These are phyloP conservation scores for Campaea margaritaria DNA, from an alignment of 2,888 invertebrate genomes.

Conservation along the genomic window DNA sequence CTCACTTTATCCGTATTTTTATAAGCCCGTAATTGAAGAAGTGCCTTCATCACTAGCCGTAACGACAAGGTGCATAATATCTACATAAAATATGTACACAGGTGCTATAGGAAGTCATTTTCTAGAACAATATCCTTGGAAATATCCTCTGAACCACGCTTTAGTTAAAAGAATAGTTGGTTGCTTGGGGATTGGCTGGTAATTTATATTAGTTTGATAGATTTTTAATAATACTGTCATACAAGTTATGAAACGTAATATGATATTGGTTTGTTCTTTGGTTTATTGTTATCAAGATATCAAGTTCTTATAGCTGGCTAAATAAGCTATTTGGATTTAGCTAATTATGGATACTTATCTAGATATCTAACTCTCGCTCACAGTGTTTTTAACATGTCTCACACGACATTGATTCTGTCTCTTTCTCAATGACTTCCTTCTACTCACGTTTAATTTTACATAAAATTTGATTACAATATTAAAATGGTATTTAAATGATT, in stretches of 20 bases:
- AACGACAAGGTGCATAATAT: constrained; percentile 41
- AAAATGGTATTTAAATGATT: too few relatives aligned
- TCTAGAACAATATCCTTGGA: constrained; percentile 41
- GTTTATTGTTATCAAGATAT: background rate
- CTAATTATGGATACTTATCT: too few relatives aligned
- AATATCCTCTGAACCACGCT: constrained; percentile 26
- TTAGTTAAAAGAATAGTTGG: background rate
- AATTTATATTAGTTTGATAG: background rate
- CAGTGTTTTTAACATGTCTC: too few relatives aligned
- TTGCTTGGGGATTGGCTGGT: background rate
- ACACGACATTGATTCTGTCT: too few relatives aligned
- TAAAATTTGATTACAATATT: too few relatives aligned
- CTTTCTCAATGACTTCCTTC: too few relatives aligned
- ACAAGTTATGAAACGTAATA: too few relatives aligned
- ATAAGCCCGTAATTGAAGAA: background rate
- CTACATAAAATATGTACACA: constrained; percentile 44
- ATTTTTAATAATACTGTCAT: background rate
- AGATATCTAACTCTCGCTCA: too few relatives aligned
- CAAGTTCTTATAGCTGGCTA: too few relatives aligned
- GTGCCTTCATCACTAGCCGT: constrained; percentile 13
- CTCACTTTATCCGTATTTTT: background rate
- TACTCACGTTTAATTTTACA: too few relatives aligned
- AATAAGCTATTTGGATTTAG: too few relatives aligned
- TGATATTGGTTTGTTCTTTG: background rate
- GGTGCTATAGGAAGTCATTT: constrained; percentile 38